Conservation (phyloP, 2,888 invertebrate species). For the Dryomyza anilis region DNA sequence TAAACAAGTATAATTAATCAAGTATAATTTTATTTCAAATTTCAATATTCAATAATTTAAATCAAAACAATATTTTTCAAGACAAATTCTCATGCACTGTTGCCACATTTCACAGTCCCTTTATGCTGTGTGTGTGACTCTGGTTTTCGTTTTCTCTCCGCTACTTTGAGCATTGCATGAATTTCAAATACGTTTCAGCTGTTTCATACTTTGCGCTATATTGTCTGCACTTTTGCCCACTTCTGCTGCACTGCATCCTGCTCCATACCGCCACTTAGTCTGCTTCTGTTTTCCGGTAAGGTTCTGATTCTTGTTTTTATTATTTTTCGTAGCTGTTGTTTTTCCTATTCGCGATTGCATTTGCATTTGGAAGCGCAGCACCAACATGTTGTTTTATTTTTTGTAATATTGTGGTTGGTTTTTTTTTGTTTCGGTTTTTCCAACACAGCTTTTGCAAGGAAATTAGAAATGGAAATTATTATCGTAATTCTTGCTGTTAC, state of each 20-base stretch:
- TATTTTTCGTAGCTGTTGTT: neutral
- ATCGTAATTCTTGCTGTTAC: conserved; percentile 49
- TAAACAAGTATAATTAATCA: no score
- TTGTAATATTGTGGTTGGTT: conserved; percentile 6
- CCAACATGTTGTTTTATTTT: conserved; percentile 13
- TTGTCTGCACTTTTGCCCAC: neutral
- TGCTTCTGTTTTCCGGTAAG: no score
- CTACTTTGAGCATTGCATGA: conserved; percentile 16
- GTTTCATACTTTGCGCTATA: neutral
- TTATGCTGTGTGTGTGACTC: neutral
- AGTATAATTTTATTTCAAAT: no score
- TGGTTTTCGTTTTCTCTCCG: neutral
- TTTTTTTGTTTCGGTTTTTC: conserved; percentile 24
- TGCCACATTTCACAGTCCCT: neutral
- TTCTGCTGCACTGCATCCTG: neutral
- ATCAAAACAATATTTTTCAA: no score
- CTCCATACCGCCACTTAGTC: neutral
- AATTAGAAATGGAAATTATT: conserved; percentile 57
- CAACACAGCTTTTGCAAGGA: conserved; percentile 36
- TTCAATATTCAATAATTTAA: no score
- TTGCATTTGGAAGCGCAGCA: conserved; percentile 30
- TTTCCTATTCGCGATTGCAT: conserved; percentile 34
- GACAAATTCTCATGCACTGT: no score
- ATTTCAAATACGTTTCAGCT: conserved; percentile 11
- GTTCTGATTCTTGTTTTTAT: neutral